A percentile compares a stretch with the other conserved stretches of the same genome.
phyloP scores from a whole-genome alignment of 2,888 invertebrate species.

The Drosophila meridiana region DNA sequence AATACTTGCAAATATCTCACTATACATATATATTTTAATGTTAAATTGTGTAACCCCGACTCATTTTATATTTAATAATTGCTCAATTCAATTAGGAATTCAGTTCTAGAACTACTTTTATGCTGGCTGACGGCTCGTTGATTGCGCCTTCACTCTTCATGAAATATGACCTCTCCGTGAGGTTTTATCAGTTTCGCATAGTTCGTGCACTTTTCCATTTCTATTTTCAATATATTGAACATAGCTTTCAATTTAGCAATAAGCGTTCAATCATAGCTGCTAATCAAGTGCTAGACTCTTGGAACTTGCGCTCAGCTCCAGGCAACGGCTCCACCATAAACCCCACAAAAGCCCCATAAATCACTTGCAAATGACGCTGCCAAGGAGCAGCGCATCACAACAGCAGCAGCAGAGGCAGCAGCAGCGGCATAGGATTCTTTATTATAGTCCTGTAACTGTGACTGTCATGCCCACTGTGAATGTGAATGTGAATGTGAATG shows the following conservation, averaged over 20 bases:
- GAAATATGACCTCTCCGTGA: neutral
- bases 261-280: constrained; percentile 71
- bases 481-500: constrained; percentile 50
- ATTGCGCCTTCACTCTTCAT: constrained; percentile 1
- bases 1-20: constrained; percentile 19
- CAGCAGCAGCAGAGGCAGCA: constrained; percentile 4
- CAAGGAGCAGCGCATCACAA: constrained; percentile 30
- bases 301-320: constrained; percentile 37
- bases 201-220: neutral
- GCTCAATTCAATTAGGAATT: neutral
- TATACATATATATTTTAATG: neutral
- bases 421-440: constrained; percentile 34
- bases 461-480: constrained; percentile 47
- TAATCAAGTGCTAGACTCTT: constrained; percentile 65
- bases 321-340: constrained; percentile 1
- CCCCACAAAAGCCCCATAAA: constrained; percentile 65
- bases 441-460: constrained; percentile 45
- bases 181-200: neutral
- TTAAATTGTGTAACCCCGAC: constrained; percentile 21
- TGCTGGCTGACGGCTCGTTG: neutral
- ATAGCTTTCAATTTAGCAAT: constrained; percentile 52
- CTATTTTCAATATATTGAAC: constrained; percentile 12
- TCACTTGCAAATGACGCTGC: constrained; percentile 77
- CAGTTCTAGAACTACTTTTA: neutral
- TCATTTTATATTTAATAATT: constrained; percentile 9